Conservation (phyloP, 2,888 invertebrate species). For the Cephalotes varians region DNA sequence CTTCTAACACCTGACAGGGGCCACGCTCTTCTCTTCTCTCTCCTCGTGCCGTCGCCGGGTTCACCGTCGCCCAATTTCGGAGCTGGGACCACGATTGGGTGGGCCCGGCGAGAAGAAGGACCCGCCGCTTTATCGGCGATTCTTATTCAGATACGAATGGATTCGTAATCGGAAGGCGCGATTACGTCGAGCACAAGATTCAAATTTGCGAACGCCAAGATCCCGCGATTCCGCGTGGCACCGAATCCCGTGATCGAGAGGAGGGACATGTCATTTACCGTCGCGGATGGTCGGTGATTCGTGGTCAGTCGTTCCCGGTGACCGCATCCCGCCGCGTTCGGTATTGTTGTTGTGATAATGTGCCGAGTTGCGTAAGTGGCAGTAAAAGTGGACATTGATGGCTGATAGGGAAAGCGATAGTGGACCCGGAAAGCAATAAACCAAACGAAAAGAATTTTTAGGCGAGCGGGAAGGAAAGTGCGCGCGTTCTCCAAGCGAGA, state of each 20-base stretch:
- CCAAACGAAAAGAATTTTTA: constrained; percentile 17
- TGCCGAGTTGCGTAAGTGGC: constrained; percentile 80
- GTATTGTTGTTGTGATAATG: constrained; percentile 73
- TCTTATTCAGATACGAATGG: constrained; percentile 61
- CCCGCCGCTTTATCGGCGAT: constrained; percentile 66
- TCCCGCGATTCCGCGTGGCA: constrained; percentile 1
- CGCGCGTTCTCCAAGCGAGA: constrained; percentile 1
- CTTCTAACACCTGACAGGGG: constrained; percentile 86
- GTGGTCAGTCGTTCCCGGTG: constrained; percentile 41
- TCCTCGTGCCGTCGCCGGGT: constrained; percentile 71
- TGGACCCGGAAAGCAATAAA: constrained; percentile 57
- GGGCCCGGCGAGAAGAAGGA: constrained; percentile 66
- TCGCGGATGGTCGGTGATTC: constrained; percentile 64
- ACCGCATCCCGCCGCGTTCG: constrained; percentile 49
- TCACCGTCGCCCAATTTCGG: constrained; percentile 72
- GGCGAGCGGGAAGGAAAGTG: not conserved
- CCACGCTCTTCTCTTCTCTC: constrained; percentile 79
- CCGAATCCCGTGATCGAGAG: constrained; percentile 12
- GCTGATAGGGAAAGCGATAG: constrained; percentile 57
- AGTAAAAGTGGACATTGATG: constrained; percentile 71
- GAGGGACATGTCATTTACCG: constrained; percentile 75
- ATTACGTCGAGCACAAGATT: constrained; percentile 46
- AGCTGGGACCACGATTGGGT: constrained; percentile 70
- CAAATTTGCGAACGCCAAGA: constrained; percentile 28
- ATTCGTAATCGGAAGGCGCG: constrained; percentile 67